A percentile compares a stretch with the other conserved stretches of the same genome.
phyloP scores from a whole-genome alignment of 2,113 vertebrate species.

The cattle (Bos taurus) region DNA sequence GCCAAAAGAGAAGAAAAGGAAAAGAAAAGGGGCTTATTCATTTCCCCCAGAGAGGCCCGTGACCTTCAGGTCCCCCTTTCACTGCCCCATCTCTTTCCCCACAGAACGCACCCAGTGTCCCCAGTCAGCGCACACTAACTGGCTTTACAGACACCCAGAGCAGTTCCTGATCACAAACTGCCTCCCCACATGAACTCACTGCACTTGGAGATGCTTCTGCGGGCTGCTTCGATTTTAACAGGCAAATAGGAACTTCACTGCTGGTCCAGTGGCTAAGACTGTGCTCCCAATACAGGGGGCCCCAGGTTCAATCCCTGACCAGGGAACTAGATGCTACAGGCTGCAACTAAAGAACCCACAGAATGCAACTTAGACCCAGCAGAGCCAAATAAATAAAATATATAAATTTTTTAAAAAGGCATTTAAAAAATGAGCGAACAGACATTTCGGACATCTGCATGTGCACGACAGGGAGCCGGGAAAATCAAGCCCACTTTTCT shows the following conservation, averaged over 20 bases:
- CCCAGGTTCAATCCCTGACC: neutral
- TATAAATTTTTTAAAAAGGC: neutral
- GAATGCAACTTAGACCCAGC: neutral
- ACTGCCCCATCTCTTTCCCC: neutral
- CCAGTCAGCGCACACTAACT: accelerated
- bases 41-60: neutral
- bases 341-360: neutral
- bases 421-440: neutral
- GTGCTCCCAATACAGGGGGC: neutral
- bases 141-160: neutral
- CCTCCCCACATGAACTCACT: accelerated
- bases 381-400: neutral
- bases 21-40: neutral
- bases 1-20: neutral
- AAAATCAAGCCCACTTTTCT: neutral
- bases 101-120: neutral
- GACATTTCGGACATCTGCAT: accelerated
- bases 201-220: neutral
- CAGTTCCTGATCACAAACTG: neutral
- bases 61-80: neutral
- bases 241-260: neutral
- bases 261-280: neutral
- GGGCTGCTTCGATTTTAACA: neutral
- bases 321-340: neutral
- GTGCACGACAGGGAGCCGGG: accelerated